phyloP scores from a whole-genome alignment of 1,140 invertebrate species.

The Diuraphis noxia region DNA sequence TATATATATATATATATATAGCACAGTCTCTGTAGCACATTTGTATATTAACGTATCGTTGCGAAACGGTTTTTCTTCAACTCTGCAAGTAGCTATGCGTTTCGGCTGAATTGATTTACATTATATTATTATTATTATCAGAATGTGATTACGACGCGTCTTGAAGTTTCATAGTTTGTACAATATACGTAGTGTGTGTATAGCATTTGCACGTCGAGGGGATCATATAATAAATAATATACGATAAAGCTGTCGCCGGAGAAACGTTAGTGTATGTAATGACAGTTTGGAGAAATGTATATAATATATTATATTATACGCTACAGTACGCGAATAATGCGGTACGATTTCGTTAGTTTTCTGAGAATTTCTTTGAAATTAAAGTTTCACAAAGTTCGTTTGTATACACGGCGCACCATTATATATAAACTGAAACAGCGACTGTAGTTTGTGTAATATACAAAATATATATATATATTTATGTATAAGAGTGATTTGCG shows the following conservation, averaged over 20 bases:
- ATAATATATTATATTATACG: not conserved
- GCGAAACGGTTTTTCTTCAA: not conserved
- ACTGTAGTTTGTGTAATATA: not conserved
- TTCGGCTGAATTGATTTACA: not conserved
- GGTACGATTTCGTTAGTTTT: not conserved
- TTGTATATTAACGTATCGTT: not conserved
- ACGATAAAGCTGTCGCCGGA: not conserved
- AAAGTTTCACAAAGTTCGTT: not conserved
- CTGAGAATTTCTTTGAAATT: not conserved
- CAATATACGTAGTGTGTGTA: not conserved
- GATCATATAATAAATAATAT: not conserved
- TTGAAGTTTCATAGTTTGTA: not conserved
- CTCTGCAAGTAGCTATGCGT: not conserved
- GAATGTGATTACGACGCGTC: not conserved
- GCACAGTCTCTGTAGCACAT: not conserved
- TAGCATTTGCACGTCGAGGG: not conserved
- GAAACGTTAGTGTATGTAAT: not conserved
- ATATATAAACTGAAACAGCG: not conserved
- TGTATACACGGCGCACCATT: not conserved
- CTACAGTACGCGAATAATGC: not conserved
- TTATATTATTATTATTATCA: conserved; percentile 3
- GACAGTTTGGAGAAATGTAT: not conserved
- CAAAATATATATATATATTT: too few relatives aligned
- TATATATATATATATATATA: too few relatives aligned
- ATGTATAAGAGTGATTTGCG: not conserved